Evolutionary conservation across 2,888 invertebrate genomes (phyloP).

Genomic region (Dorcus parallelipipedus): DNA sequence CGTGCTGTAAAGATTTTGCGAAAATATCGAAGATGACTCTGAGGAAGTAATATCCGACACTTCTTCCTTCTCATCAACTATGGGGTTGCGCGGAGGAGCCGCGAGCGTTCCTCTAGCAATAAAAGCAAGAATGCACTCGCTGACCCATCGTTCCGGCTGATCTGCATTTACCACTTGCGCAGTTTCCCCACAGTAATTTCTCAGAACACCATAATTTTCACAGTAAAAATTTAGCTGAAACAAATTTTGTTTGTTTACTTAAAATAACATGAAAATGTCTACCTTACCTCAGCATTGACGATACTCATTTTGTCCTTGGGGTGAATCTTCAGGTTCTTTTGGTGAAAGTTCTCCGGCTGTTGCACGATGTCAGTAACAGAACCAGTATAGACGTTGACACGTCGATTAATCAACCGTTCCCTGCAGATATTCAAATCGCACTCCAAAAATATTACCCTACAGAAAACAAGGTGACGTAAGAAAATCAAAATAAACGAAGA

Average conservation of each 20-base stretch:
- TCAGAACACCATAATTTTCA: conserved; percentile 43
- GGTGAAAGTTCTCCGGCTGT: conserved; percentile 20
- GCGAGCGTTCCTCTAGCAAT: conserved; percentile 34
- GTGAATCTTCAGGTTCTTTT: conserved; percentile 36
- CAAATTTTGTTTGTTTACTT: not conserved
- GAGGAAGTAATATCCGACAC: too few species aligned
- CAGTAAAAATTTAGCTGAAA: conserved; percentile 41
- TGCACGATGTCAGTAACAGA: conserved; percentile 31
- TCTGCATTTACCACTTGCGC: conserved; percentile 41
- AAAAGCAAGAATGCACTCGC: conserved; percentile 35
- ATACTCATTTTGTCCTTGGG: conserved; percentile 39
- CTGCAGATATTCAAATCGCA: conserved; percentile 43
- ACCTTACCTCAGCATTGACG: conserved; percentile 40
- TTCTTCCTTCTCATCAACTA: too few species aligned
- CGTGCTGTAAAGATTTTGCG: too few species aligned
- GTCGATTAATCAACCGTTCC: conserved; percentile 37
- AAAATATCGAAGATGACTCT: too few species aligned
- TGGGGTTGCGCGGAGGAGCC: conserved; percentile 28
- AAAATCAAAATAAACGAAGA: not conserved
- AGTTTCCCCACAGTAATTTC: conserved; percentile 44
- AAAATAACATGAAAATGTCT: not conserved
- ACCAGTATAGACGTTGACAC: conserved; percentile 40
- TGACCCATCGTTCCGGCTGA: conserved; percentile 40
- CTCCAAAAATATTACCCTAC: conserved; percentile 43
- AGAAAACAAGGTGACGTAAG: not conserved